These are phyloP conservation scores for Otocyon megalotis DNA, from an alignment of 2,113 vertebrate genomes.

Conservation along the genomic window DNA sequence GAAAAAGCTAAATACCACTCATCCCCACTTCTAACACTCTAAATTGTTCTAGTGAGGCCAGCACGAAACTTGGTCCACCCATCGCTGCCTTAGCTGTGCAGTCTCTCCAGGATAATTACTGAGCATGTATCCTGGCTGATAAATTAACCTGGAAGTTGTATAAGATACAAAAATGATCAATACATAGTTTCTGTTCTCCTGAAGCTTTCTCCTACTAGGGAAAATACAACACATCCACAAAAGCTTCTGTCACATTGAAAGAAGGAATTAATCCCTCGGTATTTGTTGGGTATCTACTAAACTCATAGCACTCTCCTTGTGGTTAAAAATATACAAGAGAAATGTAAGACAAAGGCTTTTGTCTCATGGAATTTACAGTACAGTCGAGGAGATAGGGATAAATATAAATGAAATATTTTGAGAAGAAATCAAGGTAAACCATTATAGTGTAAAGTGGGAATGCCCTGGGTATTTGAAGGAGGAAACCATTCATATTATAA, in stretches of 20 bases:
- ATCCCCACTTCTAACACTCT: background rate
- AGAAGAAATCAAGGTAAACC: background rate
- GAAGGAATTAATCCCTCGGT: background rate
- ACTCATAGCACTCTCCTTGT: background rate
- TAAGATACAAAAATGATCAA: background rate
- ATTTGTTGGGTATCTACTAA: background rate
- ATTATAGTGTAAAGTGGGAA: background rate
- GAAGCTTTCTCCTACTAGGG: background rate
- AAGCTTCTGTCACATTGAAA: background rate
- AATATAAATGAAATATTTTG: slow-evolving; percentile 34
- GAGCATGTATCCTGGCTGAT: background rate
- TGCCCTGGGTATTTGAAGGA: background rate
- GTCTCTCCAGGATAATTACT: background rate
- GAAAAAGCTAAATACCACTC: background rate
- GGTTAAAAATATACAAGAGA: background rate
- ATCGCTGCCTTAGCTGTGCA: background rate
- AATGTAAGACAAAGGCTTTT: background rate
- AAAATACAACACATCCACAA: background rate
- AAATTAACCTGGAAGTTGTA: background rate
- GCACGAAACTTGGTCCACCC: background rate
- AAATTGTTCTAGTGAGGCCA: background rate
- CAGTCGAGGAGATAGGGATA: background rate
- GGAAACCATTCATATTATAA: background rate
- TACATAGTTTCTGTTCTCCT: background rate
- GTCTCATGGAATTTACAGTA: background rate